phyloP scores from a whole-genome alignment of 2,888 invertebrate genomes.

The Dicycla oo region DNA sequence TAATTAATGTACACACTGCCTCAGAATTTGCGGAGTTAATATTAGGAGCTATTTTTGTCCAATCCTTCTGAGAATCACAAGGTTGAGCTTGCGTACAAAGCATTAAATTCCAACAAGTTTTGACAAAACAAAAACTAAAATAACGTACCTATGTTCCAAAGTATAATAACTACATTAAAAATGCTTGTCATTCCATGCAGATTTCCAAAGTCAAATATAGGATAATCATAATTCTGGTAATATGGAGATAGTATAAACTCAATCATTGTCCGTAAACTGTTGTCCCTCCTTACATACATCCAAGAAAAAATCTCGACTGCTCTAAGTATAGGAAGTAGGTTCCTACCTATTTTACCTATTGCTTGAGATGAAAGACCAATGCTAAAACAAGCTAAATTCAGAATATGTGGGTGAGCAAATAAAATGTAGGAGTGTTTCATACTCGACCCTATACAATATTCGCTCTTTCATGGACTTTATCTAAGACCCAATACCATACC shows the following conservation, averaged over 20 bases:
- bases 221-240: neutral
- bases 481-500: neutral
- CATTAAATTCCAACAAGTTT: neutral
- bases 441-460: neutral
- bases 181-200: neutral
- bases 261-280: neutral
- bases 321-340: neutral
- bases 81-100: neutral
- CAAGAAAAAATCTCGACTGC: neutral
- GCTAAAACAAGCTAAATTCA: neutral
- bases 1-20: neutral
- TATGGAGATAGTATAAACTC: neutral
- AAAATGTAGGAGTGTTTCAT: neutral
- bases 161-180: neutral
- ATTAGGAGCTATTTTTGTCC: neutral
- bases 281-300: neutral
- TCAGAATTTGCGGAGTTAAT: neutral
- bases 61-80: slow-evolving; percentile 17
- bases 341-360: too few relatives aligned
- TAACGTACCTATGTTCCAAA: neutral
- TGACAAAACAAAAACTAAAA: neutral
- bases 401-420: neutral
- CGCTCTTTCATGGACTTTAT: too few relatives aligned
- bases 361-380: neutral
- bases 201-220: neutral